These are phyloP conservation scores for Prunella fulvescens DNA, from an alignment of 2,113 vertebrate genomes.

Conservation along the genomic window DNA sequence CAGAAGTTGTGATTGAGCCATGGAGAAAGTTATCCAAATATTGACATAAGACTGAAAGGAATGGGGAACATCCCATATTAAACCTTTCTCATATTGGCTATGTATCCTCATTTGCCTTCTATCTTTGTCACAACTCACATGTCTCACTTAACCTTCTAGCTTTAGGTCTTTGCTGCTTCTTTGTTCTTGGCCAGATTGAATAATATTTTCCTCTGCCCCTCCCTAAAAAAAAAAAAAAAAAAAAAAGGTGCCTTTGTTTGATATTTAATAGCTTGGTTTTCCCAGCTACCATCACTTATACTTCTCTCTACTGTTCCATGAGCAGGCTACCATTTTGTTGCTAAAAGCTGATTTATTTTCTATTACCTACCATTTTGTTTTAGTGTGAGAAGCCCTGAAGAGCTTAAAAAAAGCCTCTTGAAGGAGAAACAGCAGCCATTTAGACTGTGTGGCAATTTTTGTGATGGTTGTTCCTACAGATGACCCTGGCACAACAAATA, in stretches of 20 bases:
- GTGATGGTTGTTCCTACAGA: not conserved
- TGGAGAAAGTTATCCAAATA: not conserved
- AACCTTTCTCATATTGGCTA: not conserved
- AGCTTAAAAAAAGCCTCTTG: not conserved
- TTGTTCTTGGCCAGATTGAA: not conserved
- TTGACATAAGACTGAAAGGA: not conserved
- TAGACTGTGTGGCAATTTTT: not conserved
- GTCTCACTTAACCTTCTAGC: not conserved
- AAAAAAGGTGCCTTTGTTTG: accelerated
- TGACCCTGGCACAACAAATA: not conserved
- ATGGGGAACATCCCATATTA: not conserved
- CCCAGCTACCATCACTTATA: not conserved
- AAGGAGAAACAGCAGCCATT: not conserved
- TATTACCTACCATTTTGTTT: not conserved
- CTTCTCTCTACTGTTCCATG: not conserved
- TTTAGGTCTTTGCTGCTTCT: not conserved
- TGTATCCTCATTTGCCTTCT: not conserved
- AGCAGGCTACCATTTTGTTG: not conserved
- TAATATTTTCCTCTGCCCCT: not conserved
- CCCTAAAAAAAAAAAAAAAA: too few species aligned
- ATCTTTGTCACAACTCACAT: not conserved
- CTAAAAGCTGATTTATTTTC: not conserved
- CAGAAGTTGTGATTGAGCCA: not conserved
- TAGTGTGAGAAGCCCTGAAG: not conserved
- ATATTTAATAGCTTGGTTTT: not conserved